Percentiles rank a stretch among this genome's conserved stretches.
Conservation (phyloP, 1,140 invertebrate genomes). For the Eubasilissa regina region DNA sequence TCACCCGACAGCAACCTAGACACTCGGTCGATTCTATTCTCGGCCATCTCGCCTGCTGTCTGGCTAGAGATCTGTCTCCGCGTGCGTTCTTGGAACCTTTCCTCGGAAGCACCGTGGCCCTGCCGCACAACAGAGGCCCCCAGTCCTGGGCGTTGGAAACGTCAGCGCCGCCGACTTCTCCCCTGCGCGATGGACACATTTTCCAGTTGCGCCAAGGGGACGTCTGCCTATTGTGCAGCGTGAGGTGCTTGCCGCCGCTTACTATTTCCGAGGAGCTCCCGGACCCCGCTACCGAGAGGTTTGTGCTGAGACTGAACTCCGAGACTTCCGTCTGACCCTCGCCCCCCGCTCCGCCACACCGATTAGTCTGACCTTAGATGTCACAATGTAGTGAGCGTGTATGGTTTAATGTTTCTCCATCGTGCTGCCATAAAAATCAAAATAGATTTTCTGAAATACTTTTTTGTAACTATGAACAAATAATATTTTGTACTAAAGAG, state of each 20-base stretch:
- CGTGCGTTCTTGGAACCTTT: constrained; percentile 94
- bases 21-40: constrained; percentile 95
- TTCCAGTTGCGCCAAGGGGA: constrained; percentile 96
- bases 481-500: no score
- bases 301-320: constrained; percentile 94
- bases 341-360: constrained; percentile 43
- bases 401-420: not conserved
- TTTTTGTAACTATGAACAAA: no score
- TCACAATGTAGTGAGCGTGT: not conserved
- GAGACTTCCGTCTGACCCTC: constrained; percentile 94
- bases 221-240: constrained; percentile 90
- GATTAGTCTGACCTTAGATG: constrained; percentile 51
- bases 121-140: constrained; percentile 81
- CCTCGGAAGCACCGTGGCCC: constrained; percentile 83
- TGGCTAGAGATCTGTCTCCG: constrained; percentile 94
- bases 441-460: no score
- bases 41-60: constrained; percentile 89
- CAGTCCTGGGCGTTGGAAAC: constrained; percentile 96
- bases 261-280: constrained; percentile 95
- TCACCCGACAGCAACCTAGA: constrained; percentile 94
- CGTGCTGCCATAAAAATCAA: no score
- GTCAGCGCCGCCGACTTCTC: constrained; percentile 89
- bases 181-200: constrained; percentile 84
- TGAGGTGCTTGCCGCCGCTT: constrained; percentile 91
- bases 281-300: constrained; percentile 96